Conservation (phyloP, 2,888 invertebrate species). For the Athalia circularis region DNA sequence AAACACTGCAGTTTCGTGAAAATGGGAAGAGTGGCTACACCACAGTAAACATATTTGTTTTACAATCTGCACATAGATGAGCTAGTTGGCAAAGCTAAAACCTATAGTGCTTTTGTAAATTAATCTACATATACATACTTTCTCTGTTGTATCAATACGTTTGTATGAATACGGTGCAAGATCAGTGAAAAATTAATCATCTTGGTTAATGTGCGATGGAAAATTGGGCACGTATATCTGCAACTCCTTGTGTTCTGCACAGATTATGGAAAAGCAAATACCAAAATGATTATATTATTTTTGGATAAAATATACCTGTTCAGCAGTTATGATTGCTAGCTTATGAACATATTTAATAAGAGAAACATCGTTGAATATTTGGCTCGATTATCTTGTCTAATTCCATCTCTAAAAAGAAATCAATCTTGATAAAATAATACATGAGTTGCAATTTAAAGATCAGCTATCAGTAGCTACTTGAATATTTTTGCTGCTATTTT, state of each 20-base stretch:
- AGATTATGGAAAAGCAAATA: slow-evolving; percentile 8
- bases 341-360: neutral
- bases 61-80: slow-evolving; percentile 20
- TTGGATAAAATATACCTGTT: neutral
- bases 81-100: slow-evolving; percentile 4
- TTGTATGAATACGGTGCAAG: neutral
- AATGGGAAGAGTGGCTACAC: slow-evolving; percentile 40
- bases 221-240: slow-evolving; percentile 6
- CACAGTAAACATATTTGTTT: slow-evolving; percentile 11
- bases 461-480: neutral
- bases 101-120: slow-evolving; percentile 31
- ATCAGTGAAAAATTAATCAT: neutral
- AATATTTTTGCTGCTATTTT: slow-evolving; percentile 20
- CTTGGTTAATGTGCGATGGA: neutral
- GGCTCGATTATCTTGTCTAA: slow-evolving; percentile 17
- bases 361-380: slow-evolving; percentile 6
- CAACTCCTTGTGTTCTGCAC: neutral
- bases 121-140: slow-evolving; percentile 12
- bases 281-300: slow-evolving; percentile 14
- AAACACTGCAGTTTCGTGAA: slow-evolving; percentile 12
- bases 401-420: neutral
- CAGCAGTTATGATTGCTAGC: slow-evolving; percentile 25
- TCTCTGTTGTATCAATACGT: neutral
- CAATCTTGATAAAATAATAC: neutral
- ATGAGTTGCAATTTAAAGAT: slow-evolving; percentile 4